Base-by-base conservation (phyloP, 2,797 vertebrate genomes). In the Esox lucius region DNA sequence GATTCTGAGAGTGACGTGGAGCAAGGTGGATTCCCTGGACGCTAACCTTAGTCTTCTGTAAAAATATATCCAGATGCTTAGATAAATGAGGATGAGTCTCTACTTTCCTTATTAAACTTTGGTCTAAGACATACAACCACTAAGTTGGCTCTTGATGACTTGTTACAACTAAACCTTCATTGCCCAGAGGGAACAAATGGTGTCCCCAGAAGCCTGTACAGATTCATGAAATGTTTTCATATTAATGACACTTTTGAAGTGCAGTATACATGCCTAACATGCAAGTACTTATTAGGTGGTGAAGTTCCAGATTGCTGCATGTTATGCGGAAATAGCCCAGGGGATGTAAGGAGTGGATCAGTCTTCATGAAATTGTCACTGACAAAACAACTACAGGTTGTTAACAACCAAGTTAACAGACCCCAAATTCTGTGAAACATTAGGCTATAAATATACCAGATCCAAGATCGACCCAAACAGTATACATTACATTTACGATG, bases 171-270 rank as follows among this genome's bases (percentile, higher is more conserved):
- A 62, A 70, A 65, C 46, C 51, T 73, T n/a, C 53, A 73, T 65
- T 78, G 75, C 28, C 75, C 33, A 77, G 75, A 77, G 39, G 61
- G 70, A 72, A 68, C 48, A n/a, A 68, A 77, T 68, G 64, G 49
- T 17, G 49, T 61, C 19, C 61, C 61, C 13, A 22, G 24, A 48
- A 75, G 49, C 28, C 66, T 75, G 17, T 75, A 69, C 19, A 68
- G 3, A 22, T 73, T 69, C 53, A 48, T 74, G 33, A 78, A 73
- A 28, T 64, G n/a, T 11, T 65, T 65, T 28, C 12, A 65, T 28
- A 24, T 9, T 26, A 26, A 26, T 65, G 62, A 17, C 62, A 65
- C 13, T 31, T 65, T 65, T 33, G 62, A 33, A 65, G 2, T 65
- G 62, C 26, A 65, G 26, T 65, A 31, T 28, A 65, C 1, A 28